Percentiles rank a stretch among this genome's conserved stretches.
These are phyloP conservation scores for Chorisops tibialis DNA, from an alignment of 2,888 invertebrate species.

Conservation along the genomic window DNA sequence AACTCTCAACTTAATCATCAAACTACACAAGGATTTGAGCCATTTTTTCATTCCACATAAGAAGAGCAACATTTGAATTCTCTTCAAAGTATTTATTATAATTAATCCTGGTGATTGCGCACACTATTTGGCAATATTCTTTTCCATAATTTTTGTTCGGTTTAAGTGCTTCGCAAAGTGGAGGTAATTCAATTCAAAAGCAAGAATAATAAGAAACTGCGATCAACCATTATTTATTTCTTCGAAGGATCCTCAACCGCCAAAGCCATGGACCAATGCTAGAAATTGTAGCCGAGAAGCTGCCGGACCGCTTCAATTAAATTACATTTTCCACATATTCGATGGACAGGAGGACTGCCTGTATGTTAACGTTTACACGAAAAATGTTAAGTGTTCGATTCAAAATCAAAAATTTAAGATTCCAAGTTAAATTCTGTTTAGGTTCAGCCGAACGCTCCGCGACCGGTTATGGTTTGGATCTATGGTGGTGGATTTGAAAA, in stretches of 20 bases:
- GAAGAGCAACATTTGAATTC: too few relatives aligned
- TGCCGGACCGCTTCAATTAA: conserved; percentile 46
- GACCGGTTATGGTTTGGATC: conserved; percentile 54
- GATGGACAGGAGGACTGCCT: conserved; percentile 57
- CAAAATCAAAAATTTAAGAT: too few relatives aligned
- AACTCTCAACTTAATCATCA: too few relatives aligned
- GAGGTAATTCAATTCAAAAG: too few relatives aligned
- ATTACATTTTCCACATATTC: conserved; percentile 44
- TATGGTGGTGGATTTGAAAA: conserved; percentile 55
- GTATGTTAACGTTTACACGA: conserved; percentile 54
- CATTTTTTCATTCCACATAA: too few relatives aligned
- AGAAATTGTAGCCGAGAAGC: conserved; percentile 50
- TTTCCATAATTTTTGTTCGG: too few relatives aligned
- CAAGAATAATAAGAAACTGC: not conserved
- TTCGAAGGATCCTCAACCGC: conserved; percentile 49
- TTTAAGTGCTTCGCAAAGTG: too few relatives aligned
- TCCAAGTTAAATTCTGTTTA: too few relatives aligned
- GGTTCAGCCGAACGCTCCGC: conserved; percentile 40
- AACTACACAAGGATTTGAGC: too few relatives aligned
- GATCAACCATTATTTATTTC: conserved; percentile 35
- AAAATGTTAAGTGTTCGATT: conserved; percentile 42
- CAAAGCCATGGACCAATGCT: conserved; percentile 49
- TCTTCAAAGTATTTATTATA: too few relatives aligned
- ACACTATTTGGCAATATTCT: too few relatives aligned
- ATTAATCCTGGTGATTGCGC: too few relatives aligned